Percentiles rank a stretch among this genome's conserved stretches.
phyloP scores from a whole-genome alignment of 2,797 vertebrate genomes.

The Pseudopleuronectes americanus region DNA sequence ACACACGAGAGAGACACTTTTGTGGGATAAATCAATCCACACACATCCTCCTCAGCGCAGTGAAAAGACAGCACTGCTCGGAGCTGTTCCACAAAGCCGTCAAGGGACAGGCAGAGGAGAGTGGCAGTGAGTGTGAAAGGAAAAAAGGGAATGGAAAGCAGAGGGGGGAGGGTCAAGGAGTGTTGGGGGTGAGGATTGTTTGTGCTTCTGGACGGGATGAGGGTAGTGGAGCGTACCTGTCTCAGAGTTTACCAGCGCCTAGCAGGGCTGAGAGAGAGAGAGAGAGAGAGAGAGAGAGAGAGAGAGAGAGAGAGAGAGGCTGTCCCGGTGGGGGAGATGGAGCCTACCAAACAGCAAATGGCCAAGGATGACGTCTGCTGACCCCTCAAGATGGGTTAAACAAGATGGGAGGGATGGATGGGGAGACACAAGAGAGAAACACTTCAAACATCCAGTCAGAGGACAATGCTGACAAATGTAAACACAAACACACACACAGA shows the following conservation, averaged over 20 bases:
- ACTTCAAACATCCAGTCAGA: slow-evolving; percentile 50
- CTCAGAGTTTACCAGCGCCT: slow-evolving; percentile 67
- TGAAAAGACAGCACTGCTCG: slow-evolving; percentile 49
- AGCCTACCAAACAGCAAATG: slow-evolving; percentile 64
- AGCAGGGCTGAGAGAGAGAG: slow-evolving; percentile 44
- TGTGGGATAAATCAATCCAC: slow-evolving; percentile 57
- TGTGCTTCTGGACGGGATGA: slow-evolving; percentile 61
- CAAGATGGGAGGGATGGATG: slow-evolving; percentile 42
- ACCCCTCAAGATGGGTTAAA: slow-evolving; percentile 59
- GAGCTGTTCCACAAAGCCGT: slow-evolving; percentile 60
- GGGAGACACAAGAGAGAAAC: slow-evolving; percentile 56
- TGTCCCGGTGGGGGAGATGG: slow-evolving; percentile 61
- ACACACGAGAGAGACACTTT: slow-evolving; percentile 51
- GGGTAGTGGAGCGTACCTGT: slow-evolving; percentile 65
- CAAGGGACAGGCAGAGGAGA: slow-evolving; percentile 60
- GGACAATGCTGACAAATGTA: slow-evolving; percentile 45
- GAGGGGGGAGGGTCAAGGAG: slow-evolving; percentile 18
- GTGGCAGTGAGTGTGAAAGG: slow-evolving; percentile 39
- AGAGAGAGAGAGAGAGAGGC: slow-evolving; percentile 35
- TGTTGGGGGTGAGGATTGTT: slow-evolving; percentile 30
- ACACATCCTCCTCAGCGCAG: slow-evolving; percentile 45
- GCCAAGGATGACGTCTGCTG: slow-evolving; percentile 59
- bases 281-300: slow-evolving; percentile 47
- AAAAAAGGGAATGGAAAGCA: slow-evolving; percentile 11
- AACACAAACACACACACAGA: slow-evolving; percentile 16